Base-by-base conservation (phyloP, 2,113 vertebrate genomes). In the Mohoua ochrocephala region DNA sequence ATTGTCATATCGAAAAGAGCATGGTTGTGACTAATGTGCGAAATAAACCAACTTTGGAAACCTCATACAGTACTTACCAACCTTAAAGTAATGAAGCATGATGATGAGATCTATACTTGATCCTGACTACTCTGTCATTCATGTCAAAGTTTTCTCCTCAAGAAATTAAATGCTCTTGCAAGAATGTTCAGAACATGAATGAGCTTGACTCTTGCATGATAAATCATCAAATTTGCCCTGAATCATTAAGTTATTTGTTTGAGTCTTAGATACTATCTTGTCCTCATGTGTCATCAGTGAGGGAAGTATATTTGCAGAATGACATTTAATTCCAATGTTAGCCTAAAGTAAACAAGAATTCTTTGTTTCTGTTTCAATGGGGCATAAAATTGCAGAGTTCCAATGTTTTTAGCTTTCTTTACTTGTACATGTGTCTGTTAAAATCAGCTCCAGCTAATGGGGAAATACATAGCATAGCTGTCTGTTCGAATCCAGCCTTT, bases 11-110 rank as follows among this genome's bases (percentile, higher is more conserved):
- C 1, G 3, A 87, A 95, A 95, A 90, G 81, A 96, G 44, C 94
- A 89, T 93, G 82, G 59, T 95, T 94, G 83, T 97, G 94, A 96
- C 86, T 97, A 97, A 97, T 95, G 73, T 86, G 75, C 63, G 95
- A 95, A 97, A 95, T 93, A 97, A 97, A 88, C 88, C 78, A 96
- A 60, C 92, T 97, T 73, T 91, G 74, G 89, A 90, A 97, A 90
- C 50, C 84, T 88, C 83, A 87, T 61, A 52, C 47, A 95, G 76
- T 91, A 94, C 81, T 92, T 89, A 84, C 82, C 86, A 84, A 52
- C 42, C 69, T 89, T 96, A 82, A 95, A 91, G 89, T 97, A 96
- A 97, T 94, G 95, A 90, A 94, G 95, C 90, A 68, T 90, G 69
- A 59, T 96, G 71, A 93, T 89, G 67, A 94, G 50, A 69, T 88